Base-by-base conservation (phyloP, 92 coral and sea anemone genomes). In the Desmophyllum pertusum region DNA sequence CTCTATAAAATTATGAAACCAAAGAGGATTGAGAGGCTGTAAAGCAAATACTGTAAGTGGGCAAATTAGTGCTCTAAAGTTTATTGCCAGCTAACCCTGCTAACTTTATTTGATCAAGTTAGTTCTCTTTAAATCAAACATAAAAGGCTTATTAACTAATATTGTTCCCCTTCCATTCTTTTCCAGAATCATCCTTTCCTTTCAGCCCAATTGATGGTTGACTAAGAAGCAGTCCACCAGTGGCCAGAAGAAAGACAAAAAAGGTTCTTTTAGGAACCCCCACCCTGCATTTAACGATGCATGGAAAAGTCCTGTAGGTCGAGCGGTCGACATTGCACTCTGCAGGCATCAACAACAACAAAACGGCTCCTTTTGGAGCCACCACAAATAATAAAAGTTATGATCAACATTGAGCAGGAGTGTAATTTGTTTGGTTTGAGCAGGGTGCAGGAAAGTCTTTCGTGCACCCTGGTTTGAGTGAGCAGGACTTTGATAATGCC, bases 331-430 rank as follows among this genome's bases (percentile, higher is more conserved):
- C 59, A 74, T 74, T 74, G 78, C 78, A 74, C 59, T 74, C 48
- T 68, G 38, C 78, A 74, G 78, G 78, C 42, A 74, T n/a, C n/a
- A n/a, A n/a, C n/a, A 43, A 29, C 42, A 53, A 76, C 40, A 76
- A 76, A 79, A 79, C 81, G 87, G 87, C 87, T 74, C 81, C 87
- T 83, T 83, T 83, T 73, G 81, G 87, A 83, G 87, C 87, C 87
- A 83, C 81, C 87, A 83, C 45, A 67, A 30, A 41, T 37, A 68
- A 13, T 37, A 68, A 68, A 37, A 68, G 73, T 68, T 45, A 36
- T 68, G 73, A 68, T 43, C 73, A 68, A 68, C 73, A 68, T 7
- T 45, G 50, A 15, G 50, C n/a, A n/a, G n/a, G n/a, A n/a, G n/a
- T n/a, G n/a, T n/a, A n/a, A n/a, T n/a, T n/a, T n/a, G n/a, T n/a